These are phyloP conservation scores for Globia sparganii DNA, from an alignment of 2,888 invertebrate species.

Conservation along the genomic window DNA sequence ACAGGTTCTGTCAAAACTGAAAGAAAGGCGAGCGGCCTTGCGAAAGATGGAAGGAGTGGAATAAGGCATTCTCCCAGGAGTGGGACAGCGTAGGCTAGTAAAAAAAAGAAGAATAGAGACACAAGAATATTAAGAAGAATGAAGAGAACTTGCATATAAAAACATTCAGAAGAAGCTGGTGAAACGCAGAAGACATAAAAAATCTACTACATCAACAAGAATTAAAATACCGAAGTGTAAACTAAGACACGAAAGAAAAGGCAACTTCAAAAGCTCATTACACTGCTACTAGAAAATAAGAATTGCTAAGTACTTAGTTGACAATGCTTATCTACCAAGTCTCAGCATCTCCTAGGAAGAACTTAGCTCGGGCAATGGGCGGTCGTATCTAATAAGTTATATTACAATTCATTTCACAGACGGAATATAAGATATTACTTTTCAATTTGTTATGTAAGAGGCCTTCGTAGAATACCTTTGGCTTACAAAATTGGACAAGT, in stretches of 20 bases:
- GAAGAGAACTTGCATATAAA: too few relatives aligned
- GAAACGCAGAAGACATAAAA: neutral
- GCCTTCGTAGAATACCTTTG: neutral
- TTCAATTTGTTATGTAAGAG: constrained; percentile 34
- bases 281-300: constrained; percentile 16
- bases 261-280: neutral
- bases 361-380: neutral
- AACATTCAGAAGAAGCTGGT: neutral
- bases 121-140: neutral
- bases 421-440: constrained; percentile 31
- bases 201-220: constrained; percentile 10
- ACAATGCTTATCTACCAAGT: constrained; percentile 3
- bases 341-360: constrained; percentile 1
- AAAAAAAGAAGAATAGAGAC: too few relatives aligned
- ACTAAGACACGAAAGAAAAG: neutral
- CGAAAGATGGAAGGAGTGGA: too few relatives aligned
- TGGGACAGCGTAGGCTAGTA: too few relatives aligned
- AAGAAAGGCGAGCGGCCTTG: too few relatives aligned
- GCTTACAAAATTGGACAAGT: neutral
- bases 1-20: too few relatives aligned
- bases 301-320: constrained; percentile 31
- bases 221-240: neutral
- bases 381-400: constrained; percentile 9
- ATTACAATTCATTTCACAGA: constrained; percentile 31
- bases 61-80: too few relatives aligned